These are phyloP conservation scores for Daboia siamensis DNA, from an alignment of 2,113 vertebrate genomes.

Conservation along the genomic window DNA sequence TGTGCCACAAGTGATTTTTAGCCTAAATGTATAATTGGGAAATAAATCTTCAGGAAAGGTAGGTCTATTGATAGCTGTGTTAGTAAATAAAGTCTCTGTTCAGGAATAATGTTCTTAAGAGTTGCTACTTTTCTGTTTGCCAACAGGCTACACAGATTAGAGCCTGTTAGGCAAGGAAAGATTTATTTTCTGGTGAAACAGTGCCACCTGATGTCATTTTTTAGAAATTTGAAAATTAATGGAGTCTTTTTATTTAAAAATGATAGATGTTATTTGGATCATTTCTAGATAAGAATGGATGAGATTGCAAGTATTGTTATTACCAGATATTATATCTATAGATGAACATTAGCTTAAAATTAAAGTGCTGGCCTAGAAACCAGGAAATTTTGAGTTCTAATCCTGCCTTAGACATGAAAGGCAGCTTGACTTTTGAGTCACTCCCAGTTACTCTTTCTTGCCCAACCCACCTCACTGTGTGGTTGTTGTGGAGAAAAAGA, in stretches of 20 bases:
- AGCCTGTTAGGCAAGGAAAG: background rate
- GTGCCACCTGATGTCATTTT: background rate
- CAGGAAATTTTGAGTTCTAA: background rate
- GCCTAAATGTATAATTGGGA: background rate
- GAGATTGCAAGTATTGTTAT: background rate
- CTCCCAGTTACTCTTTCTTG: background rate
- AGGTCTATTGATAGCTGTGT: background rate
- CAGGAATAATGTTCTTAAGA: background rate
- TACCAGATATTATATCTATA: background rate
- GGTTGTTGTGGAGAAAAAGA: background rate
- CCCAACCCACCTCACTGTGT: background rate
- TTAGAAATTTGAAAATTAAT: background rate
- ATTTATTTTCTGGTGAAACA: background rate
- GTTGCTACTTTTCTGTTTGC: background rate
- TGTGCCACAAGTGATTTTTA: background rate
- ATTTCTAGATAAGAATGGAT: background rate
- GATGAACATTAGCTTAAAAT: background rate
- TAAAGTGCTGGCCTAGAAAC: background rate
- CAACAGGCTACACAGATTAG: background rate
- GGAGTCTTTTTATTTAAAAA: background rate
- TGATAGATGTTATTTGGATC: background rate
- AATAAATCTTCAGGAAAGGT: background rate
- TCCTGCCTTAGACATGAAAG: background rate
- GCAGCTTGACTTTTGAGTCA: background rate
- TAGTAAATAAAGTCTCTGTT: background rate